Evolutionary conservation across 2,797 vertebrate genomes (phyloP).

Genomic region (Champsocephalus esox): DNA sequence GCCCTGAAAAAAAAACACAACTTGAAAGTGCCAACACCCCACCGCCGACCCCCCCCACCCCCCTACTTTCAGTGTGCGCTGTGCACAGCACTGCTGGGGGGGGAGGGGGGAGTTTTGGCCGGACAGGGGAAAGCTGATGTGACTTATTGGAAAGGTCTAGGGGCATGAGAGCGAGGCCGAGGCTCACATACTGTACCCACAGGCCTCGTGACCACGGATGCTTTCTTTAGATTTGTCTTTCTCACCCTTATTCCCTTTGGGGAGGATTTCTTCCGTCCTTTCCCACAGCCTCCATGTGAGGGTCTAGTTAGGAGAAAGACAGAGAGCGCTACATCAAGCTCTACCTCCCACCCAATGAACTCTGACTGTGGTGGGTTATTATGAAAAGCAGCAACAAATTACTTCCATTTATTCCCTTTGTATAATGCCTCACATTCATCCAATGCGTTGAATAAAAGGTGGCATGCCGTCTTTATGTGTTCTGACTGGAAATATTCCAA

Average conservation of each 20-base stretch:
- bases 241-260: slow-evolving; percentile 69
- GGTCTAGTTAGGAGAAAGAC: slow-evolving; percentile 47
- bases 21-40: slow-evolving; percentile 66
- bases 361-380: slow-evolving; percentile 46
- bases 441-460: slow-evolving; percentile 21
- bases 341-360: slow-evolving; percentile 52
- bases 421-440: slow-evolving; percentile 4
- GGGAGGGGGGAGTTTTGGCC: not conserved
- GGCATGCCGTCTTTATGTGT: slow-evolving; percentile 18
- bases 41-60: slow-evolving; percentile 28
- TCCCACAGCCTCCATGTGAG: slow-evolving; percentile 78
- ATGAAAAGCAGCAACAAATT: slow-evolving; percentile 18
- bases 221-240: slow-evolving; percentile 65
- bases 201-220: slow-evolving; percentile 54
- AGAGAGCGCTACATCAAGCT: slow-evolving; percentile 41
- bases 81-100: slow-evolving; percentile 11
- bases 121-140: slow-evolving; percentile 26
- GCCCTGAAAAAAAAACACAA: slow-evolving; percentile 63
- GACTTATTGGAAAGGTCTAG: slow-evolving; percentile 39
- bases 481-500: slow-evolving; percentile 40
- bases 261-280: slow-evolving; percentile 67
- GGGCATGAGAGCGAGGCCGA: slow-evolving; percentile 65
- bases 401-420: slow-evolving; percentile 6
- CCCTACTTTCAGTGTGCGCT: slow-evolving; percentile 5
- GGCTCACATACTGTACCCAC: slow-evolving; percentile 61